A percentile compares a stretch with the other conserved stretches of the same genome.
These are phyloP conservation scores for Hyaena hyaena DNA, from an alignment of 2,113 vertebrate genomes.

Conservation along the genomic window DNA sequence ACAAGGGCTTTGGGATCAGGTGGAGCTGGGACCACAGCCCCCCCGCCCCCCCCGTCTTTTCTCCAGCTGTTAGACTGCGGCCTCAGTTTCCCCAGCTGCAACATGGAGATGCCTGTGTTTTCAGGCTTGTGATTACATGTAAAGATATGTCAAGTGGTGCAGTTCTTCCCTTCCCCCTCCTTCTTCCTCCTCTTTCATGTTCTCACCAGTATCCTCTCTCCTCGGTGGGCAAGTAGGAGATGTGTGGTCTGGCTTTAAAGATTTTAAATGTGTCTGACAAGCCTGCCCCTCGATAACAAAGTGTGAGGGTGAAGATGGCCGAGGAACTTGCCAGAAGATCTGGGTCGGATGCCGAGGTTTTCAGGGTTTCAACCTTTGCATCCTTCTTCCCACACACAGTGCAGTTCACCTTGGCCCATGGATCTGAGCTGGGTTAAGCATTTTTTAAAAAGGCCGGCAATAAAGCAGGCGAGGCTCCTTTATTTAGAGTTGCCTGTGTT, in stretches of 20 bases:
- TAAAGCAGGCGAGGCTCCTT: not conserved
- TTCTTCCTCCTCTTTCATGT: no score
- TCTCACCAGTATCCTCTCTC: not conserved
- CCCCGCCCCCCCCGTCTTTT: no score
- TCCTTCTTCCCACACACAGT: not conserved
- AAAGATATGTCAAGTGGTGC: not conserved
- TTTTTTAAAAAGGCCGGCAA: not conserved
- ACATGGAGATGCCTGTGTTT: not conserved
- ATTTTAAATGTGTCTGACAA: not conserved
- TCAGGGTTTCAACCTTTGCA: not conserved
- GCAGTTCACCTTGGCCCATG: not conserved
- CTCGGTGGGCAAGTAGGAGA: not conserved
- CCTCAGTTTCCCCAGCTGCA: not conserved
- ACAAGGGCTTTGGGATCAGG: not conserved
- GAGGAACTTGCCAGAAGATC: not conserved
- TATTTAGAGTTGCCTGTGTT: slow-evolving; percentile 40
- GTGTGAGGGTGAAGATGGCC: not conserved
- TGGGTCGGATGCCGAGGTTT: not conserved
- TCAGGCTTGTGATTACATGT: not conserved
- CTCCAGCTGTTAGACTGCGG: not conserved
- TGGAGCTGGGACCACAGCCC: not conserved
- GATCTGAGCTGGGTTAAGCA: not conserved
- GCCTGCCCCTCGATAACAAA: not conserved
- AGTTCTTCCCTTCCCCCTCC: not conserved
- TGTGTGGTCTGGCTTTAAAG: not conserved